Evolutionary conservation across 2,888 invertebrate genomes (phyloP), one percentile per base, ranked within the genome.

Genomic region (Caenorhabditis panamensis): DNA sequence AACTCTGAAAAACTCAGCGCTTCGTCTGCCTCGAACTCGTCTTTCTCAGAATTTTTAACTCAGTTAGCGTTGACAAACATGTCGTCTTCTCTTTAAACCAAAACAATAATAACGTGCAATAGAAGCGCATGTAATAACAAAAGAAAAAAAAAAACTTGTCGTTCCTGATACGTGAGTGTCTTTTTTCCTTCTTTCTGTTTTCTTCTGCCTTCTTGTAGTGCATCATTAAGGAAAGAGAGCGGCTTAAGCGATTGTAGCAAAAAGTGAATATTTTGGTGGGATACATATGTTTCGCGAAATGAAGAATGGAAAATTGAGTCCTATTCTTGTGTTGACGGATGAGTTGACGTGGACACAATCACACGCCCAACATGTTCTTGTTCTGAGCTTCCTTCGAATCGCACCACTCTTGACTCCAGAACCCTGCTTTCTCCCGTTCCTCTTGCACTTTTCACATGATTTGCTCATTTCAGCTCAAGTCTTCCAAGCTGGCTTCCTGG

Each of bases 401-500:
- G 24, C 16, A 24, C 26, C 5, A 22, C 13, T 53, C 53, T 53
- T 24, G 24, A 37, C 16, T 59, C 47, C 24, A 28, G 49, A 56
- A 72, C 31, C 28, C 28, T 31, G 20, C 49, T 61, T 69, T 41
- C 16, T 31, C 3, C 47, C 44, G n/a, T 49, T 67, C 54, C 28
- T 28, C 41, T 56, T 37, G 47, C 8, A 37, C 24, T 66, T 54
- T 18, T 2, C 26, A 16, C n/a, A 47, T 47, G 4, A 26, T 54
- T 2, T 8, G n/a, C 24, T 54, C 20, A 37, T 73, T 75, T 59
- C 75, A 75, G 75, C 53, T 18, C 26, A 26, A 49, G 51, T 11
- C 58, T 56, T 51, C 66, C 82, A 82, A 79, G 71, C 82, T 87
- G 87, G 87, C 87, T 58, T 87, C 87, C 67, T 87, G 87, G 87